A percentile compares a stretch with the other conserved stretches of the same genome.
These are phyloP conservation scores for Ceraclea dissimilis DNA, from an alignment of 2,888 invertebrate genomes.

Conservation along the genomic window DNA sequence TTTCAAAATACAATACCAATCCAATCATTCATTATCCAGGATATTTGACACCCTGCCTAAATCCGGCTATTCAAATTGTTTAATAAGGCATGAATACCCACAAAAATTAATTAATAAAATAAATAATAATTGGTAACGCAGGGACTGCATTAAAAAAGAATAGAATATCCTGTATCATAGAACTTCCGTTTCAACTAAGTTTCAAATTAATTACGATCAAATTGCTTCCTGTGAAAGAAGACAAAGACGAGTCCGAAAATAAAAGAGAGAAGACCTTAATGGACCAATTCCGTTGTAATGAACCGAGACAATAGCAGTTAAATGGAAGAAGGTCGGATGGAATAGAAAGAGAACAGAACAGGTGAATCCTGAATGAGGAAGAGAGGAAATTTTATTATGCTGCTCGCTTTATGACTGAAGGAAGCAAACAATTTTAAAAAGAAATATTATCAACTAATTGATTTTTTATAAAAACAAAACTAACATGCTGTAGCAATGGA, in stretches of 20 bases:
- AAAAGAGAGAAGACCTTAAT: constrained; percentile 22
- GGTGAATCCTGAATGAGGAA: not conserved
- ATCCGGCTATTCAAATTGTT: too few relatives aligned
- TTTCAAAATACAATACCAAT: too few relatives aligned
- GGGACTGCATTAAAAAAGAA: too few relatives aligned
- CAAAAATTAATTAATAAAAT: too few relatives aligned
- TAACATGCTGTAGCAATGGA: too few relatives aligned
- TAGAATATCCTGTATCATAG: not conserved
- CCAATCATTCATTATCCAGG: too few relatives aligned
- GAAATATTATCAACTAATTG: too few relatives aligned
- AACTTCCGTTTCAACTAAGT: constrained; percentile 1
- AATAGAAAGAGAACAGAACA: constrained; percentile 12
- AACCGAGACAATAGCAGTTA: constrained; percentile 17
- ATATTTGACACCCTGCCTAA: too few relatives aligned
- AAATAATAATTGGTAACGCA: too few relatives aligned
- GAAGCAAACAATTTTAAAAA: not conserved
- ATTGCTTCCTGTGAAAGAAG: constrained; percentile 14
- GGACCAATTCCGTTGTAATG: constrained; percentile 23
- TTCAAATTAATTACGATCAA: constrained; percentile 22
- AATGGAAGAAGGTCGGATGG: constrained; percentile 11
- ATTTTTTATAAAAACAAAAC: too few relatives aligned
- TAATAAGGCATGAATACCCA: too few relatives aligned
- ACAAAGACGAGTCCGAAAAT: constrained; percentile 18
- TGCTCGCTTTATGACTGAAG: not conserved
- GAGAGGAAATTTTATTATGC: not conserved